Evolutionary conservation across 2,113 vertebrate genomes (phyloP).

Genomic region (Melanerpes formicivorus): DNA sequence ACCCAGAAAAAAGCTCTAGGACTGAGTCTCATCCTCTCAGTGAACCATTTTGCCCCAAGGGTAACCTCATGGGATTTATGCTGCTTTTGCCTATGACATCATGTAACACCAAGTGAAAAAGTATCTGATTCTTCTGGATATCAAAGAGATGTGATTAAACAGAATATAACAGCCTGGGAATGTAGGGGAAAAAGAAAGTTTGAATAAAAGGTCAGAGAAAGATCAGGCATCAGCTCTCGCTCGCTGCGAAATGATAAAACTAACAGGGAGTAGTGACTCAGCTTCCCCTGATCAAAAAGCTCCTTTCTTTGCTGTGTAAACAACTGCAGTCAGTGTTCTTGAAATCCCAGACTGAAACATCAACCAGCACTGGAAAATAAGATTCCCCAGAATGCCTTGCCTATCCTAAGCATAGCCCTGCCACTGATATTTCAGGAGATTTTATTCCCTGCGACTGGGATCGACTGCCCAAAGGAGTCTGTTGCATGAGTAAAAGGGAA

Average conservation of each 20-base stretch:
- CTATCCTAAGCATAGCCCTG: slow-evolving; percentile 2
- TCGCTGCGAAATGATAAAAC: slow-evolving; percentile 62
- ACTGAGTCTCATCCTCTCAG: slow-evolving; percentile 23
- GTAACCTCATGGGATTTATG: slow-evolving; percentile 31
- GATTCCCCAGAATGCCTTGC: slow-evolving; percentile 9
- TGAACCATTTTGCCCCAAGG: slow-evolving; percentile 31
- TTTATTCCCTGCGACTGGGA: not conserved
- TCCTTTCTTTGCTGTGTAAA: slow-evolving; percentile 57
- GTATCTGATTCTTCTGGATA: slow-evolving; percentile 29
- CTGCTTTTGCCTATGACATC: slow-evolving; percentile 38
- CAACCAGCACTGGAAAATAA: slow-evolving; percentile 12
- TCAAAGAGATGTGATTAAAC: slow-evolving; percentile 24
- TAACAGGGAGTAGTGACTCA: slow-evolving; percentile 55
- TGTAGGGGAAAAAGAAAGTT: not conserved
- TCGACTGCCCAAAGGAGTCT: not conserved
- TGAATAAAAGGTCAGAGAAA: slow-evolving; percentile 65
- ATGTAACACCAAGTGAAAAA: slow-evolving; percentile 12
- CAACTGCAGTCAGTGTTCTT: slow-evolving; percentile 38
- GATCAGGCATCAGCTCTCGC: slow-evolving; percentile 35
- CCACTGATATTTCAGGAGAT: slow-evolving; percentile 1
- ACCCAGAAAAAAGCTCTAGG: slow-evolving; percentile 34
- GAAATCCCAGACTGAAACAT: slow-evolving; percentile 44
- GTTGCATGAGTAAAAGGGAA: slow-evolving; percentile 14
- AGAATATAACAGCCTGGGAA: slow-evolving; percentile 8
- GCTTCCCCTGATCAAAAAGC: slow-evolving; percentile 66